These are phyloP conservation scores for Pyrrhosoma nymphula DNA, from an alignment of 2,888 invertebrate species.

Conservation along the genomic window DNA sequence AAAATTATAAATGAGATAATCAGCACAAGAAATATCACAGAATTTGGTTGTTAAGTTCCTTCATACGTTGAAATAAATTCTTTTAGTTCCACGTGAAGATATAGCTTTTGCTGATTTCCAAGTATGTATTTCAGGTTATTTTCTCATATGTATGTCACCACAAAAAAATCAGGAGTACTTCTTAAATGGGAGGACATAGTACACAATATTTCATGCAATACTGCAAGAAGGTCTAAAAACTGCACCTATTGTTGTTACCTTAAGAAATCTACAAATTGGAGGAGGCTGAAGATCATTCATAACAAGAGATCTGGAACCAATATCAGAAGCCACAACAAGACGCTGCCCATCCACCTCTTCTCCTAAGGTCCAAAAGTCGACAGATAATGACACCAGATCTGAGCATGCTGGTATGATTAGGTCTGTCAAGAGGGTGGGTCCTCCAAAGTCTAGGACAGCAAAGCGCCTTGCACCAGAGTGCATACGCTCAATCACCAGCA, in stretches of 20 bases:
- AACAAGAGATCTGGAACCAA: constrained; percentile 90
- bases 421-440: constrained; percentile 91
- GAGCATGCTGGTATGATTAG: constrained; percentile 89
- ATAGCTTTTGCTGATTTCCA: no score
- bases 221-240: no score
- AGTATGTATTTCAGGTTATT: no score
- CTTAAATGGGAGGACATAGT: no score
- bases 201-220: no score
- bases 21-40: no score
- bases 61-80: no score
- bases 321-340: constrained; percentile 91
- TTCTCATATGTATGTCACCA: no score
- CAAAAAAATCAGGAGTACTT: no score
- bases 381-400: constrained; percentile 90
- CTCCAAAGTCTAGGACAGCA: constrained; percentile 95
- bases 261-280: constrained; percentile 92
- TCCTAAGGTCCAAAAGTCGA: constrained; percentile 93
- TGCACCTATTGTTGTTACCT: constrained; percentile 80
- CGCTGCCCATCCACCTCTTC: constrained; percentile 93
- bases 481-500: constrained; percentile 94
- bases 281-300: constrained; percentile 94
- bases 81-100: no score
- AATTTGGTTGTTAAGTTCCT: no score
- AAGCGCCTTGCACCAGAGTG: constrained; percentile 95
- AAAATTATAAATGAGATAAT: no score